Evolutionary conservation across 2,888 invertebrate species (phyloP), one percentile per base, ranked within the genome.

Genomic region (Drosophila subquinaria): DNA sequence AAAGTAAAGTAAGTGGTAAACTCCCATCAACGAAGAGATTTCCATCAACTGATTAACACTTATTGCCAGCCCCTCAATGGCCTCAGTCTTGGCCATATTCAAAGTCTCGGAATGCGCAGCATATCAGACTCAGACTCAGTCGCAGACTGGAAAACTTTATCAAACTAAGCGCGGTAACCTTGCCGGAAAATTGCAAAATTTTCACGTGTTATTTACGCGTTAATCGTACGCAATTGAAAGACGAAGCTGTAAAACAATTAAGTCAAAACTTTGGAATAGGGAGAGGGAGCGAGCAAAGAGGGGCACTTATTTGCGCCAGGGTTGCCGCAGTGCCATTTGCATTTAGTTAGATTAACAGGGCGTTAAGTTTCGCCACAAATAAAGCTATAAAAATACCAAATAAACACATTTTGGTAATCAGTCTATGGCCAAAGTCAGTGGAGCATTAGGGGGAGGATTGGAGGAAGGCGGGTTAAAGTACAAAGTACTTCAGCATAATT

Each of bases 271-370:
- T 20, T 45, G 53, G 20, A 33, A 11, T 0, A 27, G 27, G 5
- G 27, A 1, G 27, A 23, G 27, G 15, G 5, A n/a, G 67, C 6
- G 36, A 33, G 30, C 10, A 6, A 10, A n/a, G 47, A 27, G 36
- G 38, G 60, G 74, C 69, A 76, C 75, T 86, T 89, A 88, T 88
- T 79, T 76, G 86, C 86, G 81, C 76, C 83, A 89, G 79, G 72
- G 89, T 62, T 82, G 72, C 79, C 69, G 73, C 74, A 33, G 69
- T 57, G 55, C 55, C 23, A 79, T 76, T 76, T 76, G 65, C 76
- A 81, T 85, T 90, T 85, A 90, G 82, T 70, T 57, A 72, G 78
- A 69, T 89, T 86, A 89, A 90, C 90, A 88, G 90, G 82, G 89
- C 89, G 89, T 89, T 83, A 88, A 88, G 86, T 83, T 87, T 76